Base-by-base conservation (phyloP, 1,140 invertebrate genomes). In the Magallana ariakensis region DNA sequence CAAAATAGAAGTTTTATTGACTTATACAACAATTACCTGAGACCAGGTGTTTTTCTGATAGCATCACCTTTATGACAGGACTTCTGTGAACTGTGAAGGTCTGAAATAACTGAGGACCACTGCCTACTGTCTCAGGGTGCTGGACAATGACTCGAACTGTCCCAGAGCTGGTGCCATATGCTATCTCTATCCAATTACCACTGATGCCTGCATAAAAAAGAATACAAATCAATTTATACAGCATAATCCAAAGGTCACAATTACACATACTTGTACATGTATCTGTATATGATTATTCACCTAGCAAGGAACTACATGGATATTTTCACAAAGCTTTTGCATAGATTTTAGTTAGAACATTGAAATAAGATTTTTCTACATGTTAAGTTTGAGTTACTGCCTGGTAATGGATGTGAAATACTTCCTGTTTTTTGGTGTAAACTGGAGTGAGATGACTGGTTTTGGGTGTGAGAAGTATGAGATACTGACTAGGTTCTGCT, bases 181-280 rank as follows among this genome's bases (percentile, higher is more conserved):
- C 99, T 91, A 99, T 99, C 96, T 99, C 99, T 92, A 99, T 99
- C 98, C 98, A 99, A 95, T 99, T 99, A 53, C 98, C 98, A 95
- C 97, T 98, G 57, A 99, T 95, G 96, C 97, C 98, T 98, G 92
- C 54, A 82, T 5, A 46, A 4, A 46, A 54, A 75, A 80, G 9
- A 58, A 80, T 4, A 46, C 33, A 55, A 22, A 26, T 53, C 13
- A 10, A 5, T 33, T 53, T 15, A 6, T 80, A 80, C 7, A 80
- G 6, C 75, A 16, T 80, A 15, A 11, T 80, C 15, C 0, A 9
- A 80, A 13, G 1, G 46, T 16, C 75, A 80, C 7, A 26, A 33
- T 26, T 9, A 80, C 3, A 80, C 33, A 46, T 46, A 46, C 5
- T 46, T 46, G 33, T 46, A 46, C 5, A 4, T 46, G 33, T 4